These are phyloP conservation scores for Heteronetta atricapilla DNA, from an alignment of 2,113 vertebrate species.

Conservation along the genomic window DNA sequence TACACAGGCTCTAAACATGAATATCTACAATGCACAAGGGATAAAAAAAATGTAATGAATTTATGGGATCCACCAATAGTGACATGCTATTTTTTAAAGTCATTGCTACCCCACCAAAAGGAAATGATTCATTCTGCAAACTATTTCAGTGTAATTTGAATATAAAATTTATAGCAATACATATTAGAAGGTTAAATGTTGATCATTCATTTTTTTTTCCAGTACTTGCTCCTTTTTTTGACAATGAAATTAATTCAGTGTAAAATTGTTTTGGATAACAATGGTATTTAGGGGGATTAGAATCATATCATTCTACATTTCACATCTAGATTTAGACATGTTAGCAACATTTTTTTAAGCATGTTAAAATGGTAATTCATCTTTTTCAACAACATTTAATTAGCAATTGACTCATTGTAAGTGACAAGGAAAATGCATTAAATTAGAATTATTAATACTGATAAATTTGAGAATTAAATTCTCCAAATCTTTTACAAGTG, in stretches of 20 bases:
- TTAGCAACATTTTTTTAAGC: not conserved
- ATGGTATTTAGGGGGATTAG: not conserved
- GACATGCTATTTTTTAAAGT: not conserved
- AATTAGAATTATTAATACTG: slow-evolving; percentile 55
- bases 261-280: slow-evolving; percentile 5
- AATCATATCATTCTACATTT: not conserved
- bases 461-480: slow-evolving; percentile 40
- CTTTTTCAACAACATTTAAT: slow-evolving; percentile 46
- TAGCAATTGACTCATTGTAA: slow-evolving; percentile 18
- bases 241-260: not conserved
- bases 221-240: slow-evolving; percentile 4
- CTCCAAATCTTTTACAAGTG: not conserved
- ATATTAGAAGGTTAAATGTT: not conserved
- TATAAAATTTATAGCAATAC: not conserved
- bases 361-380: slow-evolving; percentile 35
- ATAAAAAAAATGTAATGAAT: not conserved
- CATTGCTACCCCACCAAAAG: not conserved
- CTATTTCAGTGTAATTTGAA: not conserved
- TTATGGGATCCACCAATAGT: not conserved
- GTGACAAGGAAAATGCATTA: slow-evolving; percentile 44
- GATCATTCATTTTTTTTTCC: not conserved
- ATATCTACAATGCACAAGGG: slow-evolving; percentile 36
- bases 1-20: slow-evolving; percentile 69
- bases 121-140: not conserved
- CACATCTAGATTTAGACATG: slow-evolving; percentile 37